Base-by-base conservation (phyloP, 2,113 vertebrate species). In the Motacilla alba region DNA sequence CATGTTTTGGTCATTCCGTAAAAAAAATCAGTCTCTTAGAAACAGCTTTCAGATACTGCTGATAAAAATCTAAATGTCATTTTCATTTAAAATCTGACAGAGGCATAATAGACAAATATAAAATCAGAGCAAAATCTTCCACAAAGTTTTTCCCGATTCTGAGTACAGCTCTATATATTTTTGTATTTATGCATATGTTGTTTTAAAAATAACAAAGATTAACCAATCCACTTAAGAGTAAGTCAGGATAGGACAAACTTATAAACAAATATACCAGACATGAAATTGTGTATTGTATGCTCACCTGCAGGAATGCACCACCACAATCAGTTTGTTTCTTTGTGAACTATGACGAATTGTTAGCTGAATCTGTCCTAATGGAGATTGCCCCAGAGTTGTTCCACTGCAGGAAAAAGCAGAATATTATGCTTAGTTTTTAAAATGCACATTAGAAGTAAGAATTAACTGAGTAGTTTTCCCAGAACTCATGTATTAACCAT, bases 251-350 rank as follows among this genome's bases (percentile, higher is more conserved):
- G 5, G 1, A 75, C 28, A 49, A 80, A n/a, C 7, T 77, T 39
- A 56, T 21, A 64, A 21, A 46, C 12, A 63, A 76, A 69, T 30
- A 56, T 2, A 6, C 12, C 22, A 91, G 39, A 84, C 77, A 43
- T 39, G 5, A 33, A 80, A 50, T 13, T 15, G 23, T 27, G 6
- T 19, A 69, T 41, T 72, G 41, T 28, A 41, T 26, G 33, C 98
- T 94, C 92, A 99, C 99, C 99, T 98, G 98, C 99, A 99, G 93
- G 94, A 89, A 86, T 99, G 99, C 52, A 99, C 99, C 13, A 99
- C 98, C 66, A 99, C 98, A 37, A 99, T 98, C 46, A 99, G 98
- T 86, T 99, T 99, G 97, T 99, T 99, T 95, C 99, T 98, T 97
- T 99, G 99, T 11, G 99, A 98, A 91, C 99, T 99, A 84, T 99